Percentiles rank a stretch among this genome's conserved stretches.
Conservation (phyloP, 2,797 vertebrate genomes). For the Malurus splendens region DNA sequence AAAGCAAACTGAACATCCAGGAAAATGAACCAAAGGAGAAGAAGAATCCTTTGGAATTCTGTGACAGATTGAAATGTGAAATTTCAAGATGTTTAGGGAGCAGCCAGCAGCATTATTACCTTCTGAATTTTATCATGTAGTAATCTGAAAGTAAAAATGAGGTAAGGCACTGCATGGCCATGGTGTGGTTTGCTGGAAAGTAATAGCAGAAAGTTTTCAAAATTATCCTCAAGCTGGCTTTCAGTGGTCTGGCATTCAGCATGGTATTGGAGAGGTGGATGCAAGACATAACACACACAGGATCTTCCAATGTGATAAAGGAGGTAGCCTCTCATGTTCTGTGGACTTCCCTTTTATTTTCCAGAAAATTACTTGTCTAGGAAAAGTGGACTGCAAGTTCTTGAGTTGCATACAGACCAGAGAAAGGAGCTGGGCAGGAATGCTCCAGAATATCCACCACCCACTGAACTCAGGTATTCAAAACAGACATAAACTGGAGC, state of each 20-base stretch:
- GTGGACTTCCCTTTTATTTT: background rate
- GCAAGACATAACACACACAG: accelerated
- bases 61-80: background rate
- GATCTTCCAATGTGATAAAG: background rate
- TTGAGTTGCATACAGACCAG: background rate
- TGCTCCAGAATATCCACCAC: background rate
- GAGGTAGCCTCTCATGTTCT: background rate
- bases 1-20: background rate
- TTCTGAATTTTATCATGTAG: background rate
- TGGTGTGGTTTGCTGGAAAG: background rate
- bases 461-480: background rate
- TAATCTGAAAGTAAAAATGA: background rate
- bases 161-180: background rate
- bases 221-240: background rate
- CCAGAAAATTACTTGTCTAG: background rate
- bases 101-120: background rate
- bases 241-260: background rate
- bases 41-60: background rate
- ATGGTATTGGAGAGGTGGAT: background rate
- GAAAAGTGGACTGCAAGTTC: background rate
- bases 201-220: background rate
- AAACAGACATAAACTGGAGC: background rate
- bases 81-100: background rate
- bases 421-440: background rate
- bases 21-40: background rate